A percentile compares a stretch with the other conserved stretches of the same genome.
Conservation (phyloP, 1,140 invertebrate species). For the Drosophila prosaltans region DNA sequence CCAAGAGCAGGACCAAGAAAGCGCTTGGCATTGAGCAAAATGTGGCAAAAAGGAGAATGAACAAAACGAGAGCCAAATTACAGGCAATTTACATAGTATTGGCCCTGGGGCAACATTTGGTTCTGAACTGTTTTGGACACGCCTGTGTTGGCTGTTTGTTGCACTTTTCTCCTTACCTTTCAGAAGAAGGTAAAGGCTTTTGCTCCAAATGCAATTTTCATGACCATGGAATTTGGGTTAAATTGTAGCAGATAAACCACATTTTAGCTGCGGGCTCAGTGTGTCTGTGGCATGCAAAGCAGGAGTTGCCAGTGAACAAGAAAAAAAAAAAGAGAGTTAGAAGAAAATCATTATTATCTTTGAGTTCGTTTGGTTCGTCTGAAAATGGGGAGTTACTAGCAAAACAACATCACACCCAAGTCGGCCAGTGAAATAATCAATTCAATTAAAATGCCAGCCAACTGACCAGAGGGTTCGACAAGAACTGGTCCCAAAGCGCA, state of each 20-base stretch:
- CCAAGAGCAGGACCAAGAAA: neutral
- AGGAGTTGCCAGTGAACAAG: slow-evolving; percentile 10
- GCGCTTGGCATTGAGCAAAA: slow-evolving; percentile 42
- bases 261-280: slow-evolving; percentile 56
- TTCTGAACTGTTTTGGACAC: slow-evolving; percentile 37
- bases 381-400: slow-evolving; percentile 12
- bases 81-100: slow-evolving; percentile 72
- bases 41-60: slow-evolving; percentile 54
- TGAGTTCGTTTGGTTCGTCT: slow-evolving; percentile 10
- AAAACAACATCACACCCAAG: slow-evolving; percentile 77
- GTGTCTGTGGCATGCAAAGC: slow-evolving; percentile 38
- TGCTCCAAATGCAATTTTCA: slow-evolving; percentile 76
- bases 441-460: slow-evolving; percentile 80
- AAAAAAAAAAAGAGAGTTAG: slow-evolving; percentile 15
- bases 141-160: slow-evolving; percentile 58
- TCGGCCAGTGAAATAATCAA: slow-evolving; percentile 76
- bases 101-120: slow-evolving; percentile 53
- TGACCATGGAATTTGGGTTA: slow-evolving; percentile 75
- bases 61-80: slow-evolving; percentile 62
- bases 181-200: slow-evolving; percentile 36
- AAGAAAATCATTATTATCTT: slow-evolving; percentile 68
- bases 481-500: slow-evolving; percentile 23
- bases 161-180: slow-evolving; percentile 48
- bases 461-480: slow-evolving; percentile 62
- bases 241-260: slow-evolving; percentile 77